A percentile compares a stretch with the other conserved stretches of the same genome.
Evolutionary conservation across 1,140 invertebrate genomes (phyloP).

Genomic region (Antheraea pernyi): DNA sequence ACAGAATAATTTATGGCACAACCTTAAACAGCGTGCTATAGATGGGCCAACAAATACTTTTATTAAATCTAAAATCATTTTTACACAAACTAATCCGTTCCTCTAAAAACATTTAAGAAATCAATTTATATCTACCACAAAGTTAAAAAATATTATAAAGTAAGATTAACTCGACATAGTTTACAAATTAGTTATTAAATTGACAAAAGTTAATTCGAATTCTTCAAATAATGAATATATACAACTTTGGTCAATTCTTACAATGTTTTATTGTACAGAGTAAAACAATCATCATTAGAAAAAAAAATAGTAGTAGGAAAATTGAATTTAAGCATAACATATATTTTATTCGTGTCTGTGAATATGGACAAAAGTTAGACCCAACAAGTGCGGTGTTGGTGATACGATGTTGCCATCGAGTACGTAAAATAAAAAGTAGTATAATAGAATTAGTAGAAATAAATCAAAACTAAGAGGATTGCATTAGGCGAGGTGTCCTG

Average conservation of each 20-base stretch:
- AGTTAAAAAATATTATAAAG: background rate
- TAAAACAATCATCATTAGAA: background rate
- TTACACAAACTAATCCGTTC: no score
- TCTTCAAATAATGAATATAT: background rate
- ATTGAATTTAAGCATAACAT: background rate
- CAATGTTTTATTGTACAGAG: constrained; percentile 12
- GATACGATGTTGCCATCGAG: background rate
- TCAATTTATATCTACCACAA: background rate
- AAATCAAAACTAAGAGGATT: background rate
- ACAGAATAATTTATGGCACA: no score
- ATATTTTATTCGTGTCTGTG: background rate
- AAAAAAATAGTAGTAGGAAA: background rate
- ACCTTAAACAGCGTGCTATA: no score
- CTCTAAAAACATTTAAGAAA: no score
- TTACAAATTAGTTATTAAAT: background rate
- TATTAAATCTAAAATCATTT: no score
- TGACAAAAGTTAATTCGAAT: background rate
- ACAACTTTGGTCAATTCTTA: constrained; percentile 34
- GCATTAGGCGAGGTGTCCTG: no score
- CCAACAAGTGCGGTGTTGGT: constrained; percentile 41
- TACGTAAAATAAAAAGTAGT: background rate
- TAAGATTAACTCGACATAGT: no score
- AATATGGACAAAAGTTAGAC: constrained; percentile 31
- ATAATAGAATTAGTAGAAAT: background rate
- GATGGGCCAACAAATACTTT: no score